phyloP scores from a whole-genome alignment of 2,113 vertebrate species.

The Pachypanchax playfairii region DNA sequence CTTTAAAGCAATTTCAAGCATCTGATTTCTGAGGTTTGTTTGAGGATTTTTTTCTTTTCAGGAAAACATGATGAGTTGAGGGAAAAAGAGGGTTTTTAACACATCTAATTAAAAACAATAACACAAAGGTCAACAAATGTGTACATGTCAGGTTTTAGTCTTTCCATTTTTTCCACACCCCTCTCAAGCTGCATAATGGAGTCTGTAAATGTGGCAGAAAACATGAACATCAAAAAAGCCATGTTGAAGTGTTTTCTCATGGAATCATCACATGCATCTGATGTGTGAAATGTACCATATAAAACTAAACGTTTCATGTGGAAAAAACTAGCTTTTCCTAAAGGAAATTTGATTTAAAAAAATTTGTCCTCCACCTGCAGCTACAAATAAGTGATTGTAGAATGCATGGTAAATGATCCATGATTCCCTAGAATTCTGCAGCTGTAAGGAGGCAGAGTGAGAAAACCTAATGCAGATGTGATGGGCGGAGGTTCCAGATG shows the following conservation, averaged over 20 bases:
- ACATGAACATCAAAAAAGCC: background rate
- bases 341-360: background rate
- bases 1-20: too few relatives aligned
- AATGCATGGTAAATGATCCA: conserved; percentile 28
- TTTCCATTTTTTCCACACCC: background rate
- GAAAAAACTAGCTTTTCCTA: conserved; percentile 10
- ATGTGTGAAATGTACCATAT: conserved; percentile 35
- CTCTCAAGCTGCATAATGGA: background rate
- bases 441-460: background rate
- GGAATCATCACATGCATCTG: background rate
- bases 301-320: conserved; percentile 13
- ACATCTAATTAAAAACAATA: too few relatives aligned
- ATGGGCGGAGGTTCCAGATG: background rate
- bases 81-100: too few relatives aligned
- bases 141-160: background rate
- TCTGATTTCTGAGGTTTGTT: too few relatives aligned
- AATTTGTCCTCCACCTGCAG: conserved; percentile 3
- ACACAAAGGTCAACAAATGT: conserved; percentile 4
- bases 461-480: background rate
- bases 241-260: background rate
- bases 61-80: too few relatives aligned
- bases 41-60: too few relatives aligned
- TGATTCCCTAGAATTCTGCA: conserved; percentile 1
- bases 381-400: conserved; percentile 6
- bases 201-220: background rate